These are phyloP conservation scores for Hoplostethus atlanticus DNA, from an alignment of 2,797 vertebrate genomes.

Conservation along the genomic window DNA sequence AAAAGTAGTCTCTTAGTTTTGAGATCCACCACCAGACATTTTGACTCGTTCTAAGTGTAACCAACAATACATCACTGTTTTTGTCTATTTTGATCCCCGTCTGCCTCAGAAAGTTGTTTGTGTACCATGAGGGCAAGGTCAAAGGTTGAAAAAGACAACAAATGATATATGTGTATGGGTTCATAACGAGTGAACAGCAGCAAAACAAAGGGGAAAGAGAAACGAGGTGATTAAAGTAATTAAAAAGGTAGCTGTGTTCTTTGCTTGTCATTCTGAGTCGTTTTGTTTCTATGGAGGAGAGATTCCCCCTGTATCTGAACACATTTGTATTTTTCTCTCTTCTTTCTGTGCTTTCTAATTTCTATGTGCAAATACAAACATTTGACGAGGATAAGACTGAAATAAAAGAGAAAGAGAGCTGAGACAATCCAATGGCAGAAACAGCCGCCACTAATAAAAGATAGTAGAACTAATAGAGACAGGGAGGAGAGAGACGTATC, in stretches of 20 bases:
- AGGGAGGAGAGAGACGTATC: conserved; percentile 12
- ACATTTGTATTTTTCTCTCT: conserved; percentile 7
- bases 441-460: conserved; percentile 30
- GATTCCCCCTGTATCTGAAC: conserved; percentile 15
- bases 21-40: no score
- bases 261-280: neutral
- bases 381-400: neutral
- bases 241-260: no score
- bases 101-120: no score
- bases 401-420: conserved; percentile 9
- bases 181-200: no score
- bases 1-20: no score
- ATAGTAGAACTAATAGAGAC: conserved; percentile 34
- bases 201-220: no score
- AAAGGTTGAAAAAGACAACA: no score
- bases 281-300: neutral
- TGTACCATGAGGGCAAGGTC: no score
- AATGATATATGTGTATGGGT: no score
- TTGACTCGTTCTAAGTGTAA: no score
- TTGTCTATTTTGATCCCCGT: no score
- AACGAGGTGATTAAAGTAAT: neutral
- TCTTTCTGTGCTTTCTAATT: conserved; percentile 43
- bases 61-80: no score
- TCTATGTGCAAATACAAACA: conserved; percentile 34
- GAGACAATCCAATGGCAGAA: conserved; percentile 21